Percentiles rank a stretch among this genome's conserved stretches.
These are phyloP conservation scores for Remorina albescens DNA, from an alignment of 2,797 vertebrate genomes.

Conservation along the genomic window DNA sequence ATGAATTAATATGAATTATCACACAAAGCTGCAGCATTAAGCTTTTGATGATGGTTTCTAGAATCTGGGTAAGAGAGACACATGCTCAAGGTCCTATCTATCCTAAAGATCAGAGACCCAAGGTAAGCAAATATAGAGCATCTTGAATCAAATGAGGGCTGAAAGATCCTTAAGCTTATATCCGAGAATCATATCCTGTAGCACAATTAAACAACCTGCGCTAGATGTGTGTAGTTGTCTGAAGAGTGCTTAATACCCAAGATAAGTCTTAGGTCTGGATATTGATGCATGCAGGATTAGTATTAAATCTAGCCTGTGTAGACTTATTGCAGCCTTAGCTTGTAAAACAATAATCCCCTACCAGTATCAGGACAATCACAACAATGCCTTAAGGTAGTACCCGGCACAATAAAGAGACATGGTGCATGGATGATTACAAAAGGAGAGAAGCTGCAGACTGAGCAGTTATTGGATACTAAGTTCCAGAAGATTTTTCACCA, in stretches of 20 bases:
- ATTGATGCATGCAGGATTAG: conserved; percentile 68
- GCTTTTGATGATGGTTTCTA: not conserved
- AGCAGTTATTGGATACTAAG: conserved; percentile 47
- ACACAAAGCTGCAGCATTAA: not conserved
- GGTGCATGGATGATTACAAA: conserved; percentile 49
- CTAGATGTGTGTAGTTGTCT: conserved; percentile 46
- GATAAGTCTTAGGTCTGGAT: conserved; percentile 64
- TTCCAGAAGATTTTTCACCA: conserved; percentile 59
- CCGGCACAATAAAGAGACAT: conserved; percentile 53
- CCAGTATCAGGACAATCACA: conserved; percentile 64
- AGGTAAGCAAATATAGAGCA: conserved; percentile 8
- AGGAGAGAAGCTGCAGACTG: conserved; percentile 46
- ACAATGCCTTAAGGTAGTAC: conserved; percentile 56
- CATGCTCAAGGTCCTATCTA: not conserved
- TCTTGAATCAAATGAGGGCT: conserved; percentile 20
- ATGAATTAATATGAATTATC: not conserved
- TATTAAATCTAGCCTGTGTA: conserved; percentile 64
- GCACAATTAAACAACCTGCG: conserved; percentile 52
- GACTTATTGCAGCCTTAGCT: conserved; percentile 60
- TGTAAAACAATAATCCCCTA: conserved; percentile 78
- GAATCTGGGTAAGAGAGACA: not conserved
- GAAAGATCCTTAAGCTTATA: conserved; percentile 27
- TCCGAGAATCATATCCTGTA: conserved; percentile 20
- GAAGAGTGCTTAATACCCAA: conserved; percentile 57
- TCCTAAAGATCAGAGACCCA: conserved; percentile 1